Percentiles rank a stretch among this genome's conserved stretches.
Evolutionary conservation across 2,888 invertebrate genomes (phyloP).

Genomic region (Oxyteleia sp.): DNA sequence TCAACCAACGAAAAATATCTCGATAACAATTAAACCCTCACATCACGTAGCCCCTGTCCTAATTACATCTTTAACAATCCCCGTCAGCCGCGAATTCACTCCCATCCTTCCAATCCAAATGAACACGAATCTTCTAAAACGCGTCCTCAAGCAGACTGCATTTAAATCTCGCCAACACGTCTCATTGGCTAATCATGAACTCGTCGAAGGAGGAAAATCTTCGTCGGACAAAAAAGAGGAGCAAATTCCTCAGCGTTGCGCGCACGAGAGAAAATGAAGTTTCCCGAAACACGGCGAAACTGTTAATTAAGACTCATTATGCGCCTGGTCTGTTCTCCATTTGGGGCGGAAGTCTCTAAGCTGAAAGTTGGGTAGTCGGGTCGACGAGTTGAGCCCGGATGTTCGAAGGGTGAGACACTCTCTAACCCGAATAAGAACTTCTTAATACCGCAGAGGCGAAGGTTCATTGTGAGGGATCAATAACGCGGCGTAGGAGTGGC

Average conservation of each 20-base stretch:
- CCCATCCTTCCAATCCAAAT: conserved; percentile 13
- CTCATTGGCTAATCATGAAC: conserved; percentile 32
- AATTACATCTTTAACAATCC: neutral
- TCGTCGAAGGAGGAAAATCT: conserved; percentile 54
- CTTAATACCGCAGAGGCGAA: conserved; percentile 82
- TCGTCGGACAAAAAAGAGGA: conserved; percentile 26
- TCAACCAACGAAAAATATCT: too few relatives aligned
- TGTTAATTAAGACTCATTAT: conserved; percentile 88
- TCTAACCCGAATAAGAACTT: conserved; percentile 80
- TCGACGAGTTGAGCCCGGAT: conserved; percentile 62
- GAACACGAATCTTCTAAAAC: conserved; percentile 8
- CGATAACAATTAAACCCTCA: too few relatives aligned
- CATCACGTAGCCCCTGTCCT: too few relatives aligned
- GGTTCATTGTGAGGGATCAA: conserved; percentile 87
- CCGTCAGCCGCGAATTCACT: conserved; percentile 16
- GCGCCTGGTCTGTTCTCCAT: conserved; percentile 76
- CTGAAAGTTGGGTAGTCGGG: conserved; percentile 55
- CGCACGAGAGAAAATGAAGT: conserved; percentile 83
- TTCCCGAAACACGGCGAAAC: conserved; percentile 86
- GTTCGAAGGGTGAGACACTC: conserved; percentile 77
- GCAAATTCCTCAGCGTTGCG: conserved; percentile 48
- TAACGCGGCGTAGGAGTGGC: conserved; percentile 87
- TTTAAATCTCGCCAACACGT: conserved; percentile 22
- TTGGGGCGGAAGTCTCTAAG: conserved; percentile 66
- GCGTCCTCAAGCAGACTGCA: conserved; percentile 1